A percentile compares a stretch with the other conserved stretches of the same genome.
Conservation (phyloP, 2,888 invertebrate species). For the Bombylius major region DNA sequence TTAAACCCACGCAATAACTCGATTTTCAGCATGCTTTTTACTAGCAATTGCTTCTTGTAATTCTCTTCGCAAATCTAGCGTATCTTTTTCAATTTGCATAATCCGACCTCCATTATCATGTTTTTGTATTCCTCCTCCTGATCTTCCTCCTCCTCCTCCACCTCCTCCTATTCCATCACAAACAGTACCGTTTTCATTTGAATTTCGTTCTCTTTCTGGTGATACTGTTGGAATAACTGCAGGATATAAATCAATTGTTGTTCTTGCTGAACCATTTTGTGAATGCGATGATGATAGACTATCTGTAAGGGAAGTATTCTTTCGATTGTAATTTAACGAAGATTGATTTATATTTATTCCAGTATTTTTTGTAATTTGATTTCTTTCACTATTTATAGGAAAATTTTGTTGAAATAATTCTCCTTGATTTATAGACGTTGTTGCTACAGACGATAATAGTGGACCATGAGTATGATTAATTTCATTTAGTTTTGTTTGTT, state of each 20-base stretch:
- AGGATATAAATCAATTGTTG: neutral
- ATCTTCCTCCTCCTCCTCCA: neutral
- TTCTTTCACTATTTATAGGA: neutral
- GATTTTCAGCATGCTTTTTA: slow-evolving; percentile 34
- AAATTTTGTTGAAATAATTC: neutral
- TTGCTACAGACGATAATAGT: too few species aligned
- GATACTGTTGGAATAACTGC: neutral
- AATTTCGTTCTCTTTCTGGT: slow-evolving; percentile 11
- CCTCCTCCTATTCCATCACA: neutral
- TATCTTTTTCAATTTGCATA: slow-evolving; percentile 18
- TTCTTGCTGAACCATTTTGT: neutral
- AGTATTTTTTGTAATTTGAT: neutral
- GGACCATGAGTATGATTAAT: neutral
- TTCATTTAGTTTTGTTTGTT: neutral
- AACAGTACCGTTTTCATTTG: neutral
- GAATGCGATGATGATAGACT: neutral
- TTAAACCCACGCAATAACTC: slow-evolving; percentile 37
- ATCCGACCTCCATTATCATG: slow-evolving; percentile 8
- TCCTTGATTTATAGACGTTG: neutral
- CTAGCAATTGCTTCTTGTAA: slow-evolving; percentile 32
- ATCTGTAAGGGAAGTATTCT: neutral
- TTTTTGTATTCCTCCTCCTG: neutral
- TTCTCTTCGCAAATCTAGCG: slow-evolving; percentile 30
- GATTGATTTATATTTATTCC: neutral
- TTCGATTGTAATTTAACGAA: neutral